Base-by-base conservation (phyloP, 2,113 vertebrate species). In the Aspidoscelis tigris region DNA sequence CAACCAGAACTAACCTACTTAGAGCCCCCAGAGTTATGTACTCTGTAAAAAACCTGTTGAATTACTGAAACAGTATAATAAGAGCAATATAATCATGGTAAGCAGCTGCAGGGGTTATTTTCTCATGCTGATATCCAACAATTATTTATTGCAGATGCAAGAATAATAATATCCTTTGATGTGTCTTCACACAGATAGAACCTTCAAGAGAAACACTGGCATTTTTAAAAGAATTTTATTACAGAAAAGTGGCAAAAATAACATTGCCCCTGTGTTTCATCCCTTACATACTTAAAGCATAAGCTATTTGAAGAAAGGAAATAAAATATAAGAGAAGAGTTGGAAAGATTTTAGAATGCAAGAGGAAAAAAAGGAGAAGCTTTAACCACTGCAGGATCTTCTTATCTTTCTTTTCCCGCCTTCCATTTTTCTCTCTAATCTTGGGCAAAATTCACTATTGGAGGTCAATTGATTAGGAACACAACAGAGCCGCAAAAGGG, bases 401-500 rank as follows among this genome's bases (percentile, higher is more conserved):
- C 41, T 64, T 5, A 44, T 64, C 6, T 3, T 65, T 21, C 1
- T 33, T 7, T 65, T 33, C 3, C n/a, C 12, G 8, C 9, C 76
- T 88, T 79, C 53, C 47, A 3, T 20, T 7, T 78, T 2, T 74
- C 18, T 77, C 84, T 20, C 26, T 75, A 2, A 22, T 0, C 33
- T 55, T 80, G 73, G 55, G 3, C 73, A 47, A 86, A n/a, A 83
- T 2, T 4, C 53, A 3, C 2, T 69, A 70, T 8, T n/a, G 21
- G 70, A 84, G 41, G 91, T 68, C 93, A 93, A 89, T 74, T 87
- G 87, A 92, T 93, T 90, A 89, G 81, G 93, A 92, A 93, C 81
- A 86, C 79, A 87, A 82, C 92, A 89, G 91, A 88, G 74, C 71
- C 86, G 4, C 61, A 93, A 92, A 93, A 89, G 18, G 12, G 18